Percentiles rank a stretch among this genome's conserved stretches.
phyloP scores from a whole-genome alignment of 64 coral and sea anemone genomes.

The Stylophora pistillata region DNA sequence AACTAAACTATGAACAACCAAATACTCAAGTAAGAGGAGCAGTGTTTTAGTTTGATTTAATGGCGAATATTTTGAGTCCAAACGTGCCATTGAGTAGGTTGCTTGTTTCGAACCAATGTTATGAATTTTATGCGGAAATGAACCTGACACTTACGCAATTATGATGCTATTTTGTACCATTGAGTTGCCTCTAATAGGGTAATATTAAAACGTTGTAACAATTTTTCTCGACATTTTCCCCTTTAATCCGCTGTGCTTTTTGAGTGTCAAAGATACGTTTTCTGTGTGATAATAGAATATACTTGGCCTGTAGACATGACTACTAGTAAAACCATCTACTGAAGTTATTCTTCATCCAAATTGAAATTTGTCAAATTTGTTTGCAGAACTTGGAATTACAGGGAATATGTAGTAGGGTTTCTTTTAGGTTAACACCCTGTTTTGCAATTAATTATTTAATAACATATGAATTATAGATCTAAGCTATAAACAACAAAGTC shows the following conservation, averaged over 20 bases:
- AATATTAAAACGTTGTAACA: no score
- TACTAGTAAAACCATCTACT: no score
- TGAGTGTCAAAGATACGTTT: no score
- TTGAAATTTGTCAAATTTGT: neutral
- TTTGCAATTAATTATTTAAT: slow-evolving; percentile 23
- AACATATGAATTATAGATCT: slow-evolving; percentile 3
- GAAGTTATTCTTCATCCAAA: neutral
- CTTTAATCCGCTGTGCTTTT: no score
- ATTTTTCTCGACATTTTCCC: no score
- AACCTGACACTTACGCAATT: no score
- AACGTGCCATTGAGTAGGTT: neutral
- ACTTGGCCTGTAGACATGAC: no score
- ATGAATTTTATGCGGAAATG: no score
- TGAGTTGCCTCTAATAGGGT: no score
- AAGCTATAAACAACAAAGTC: neutral
- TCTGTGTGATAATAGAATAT: no score
- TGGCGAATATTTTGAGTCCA: neutral
- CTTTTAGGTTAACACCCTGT: slow-evolving; percentile 5
- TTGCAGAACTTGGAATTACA: neutral
- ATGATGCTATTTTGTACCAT: no score
- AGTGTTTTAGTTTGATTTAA: neutral
- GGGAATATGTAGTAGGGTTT: neutral
- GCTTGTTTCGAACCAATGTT: neutral
- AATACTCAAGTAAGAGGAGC: neutral
- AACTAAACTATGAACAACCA: neutral